These are phyloP conservation scores for Rostratula benghalensis DNA, from an alignment of 2,113 vertebrate genomes.

Conservation along the genomic window DNA sequence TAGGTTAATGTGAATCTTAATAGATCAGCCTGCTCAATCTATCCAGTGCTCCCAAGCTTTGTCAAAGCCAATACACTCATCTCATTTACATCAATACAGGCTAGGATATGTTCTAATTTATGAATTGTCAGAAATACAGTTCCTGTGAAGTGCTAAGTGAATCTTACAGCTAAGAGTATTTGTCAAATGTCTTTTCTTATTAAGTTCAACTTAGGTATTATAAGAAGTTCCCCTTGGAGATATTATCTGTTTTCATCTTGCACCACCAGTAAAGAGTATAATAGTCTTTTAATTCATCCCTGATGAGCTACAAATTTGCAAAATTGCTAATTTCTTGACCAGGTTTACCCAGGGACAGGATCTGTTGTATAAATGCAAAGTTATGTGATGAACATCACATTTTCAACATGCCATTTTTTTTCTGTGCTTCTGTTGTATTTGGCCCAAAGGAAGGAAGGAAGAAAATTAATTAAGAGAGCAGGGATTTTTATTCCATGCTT, in stretches of 20 bases:
- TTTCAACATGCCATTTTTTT: background rate
- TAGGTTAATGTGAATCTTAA: background rate
- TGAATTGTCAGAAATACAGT: background rate
- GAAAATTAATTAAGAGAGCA: background rate
- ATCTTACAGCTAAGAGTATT: background rate
- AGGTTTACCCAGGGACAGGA: background rate
- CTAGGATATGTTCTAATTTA: background rate
- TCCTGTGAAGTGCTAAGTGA: conserved; percentile 5
- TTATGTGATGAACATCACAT: background rate
- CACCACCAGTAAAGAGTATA: background rate
- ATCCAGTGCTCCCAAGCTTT: background rate
- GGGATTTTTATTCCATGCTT: background rate
- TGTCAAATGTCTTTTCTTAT: background rate
- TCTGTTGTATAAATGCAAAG: background rate
- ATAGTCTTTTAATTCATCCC: conserved; percentile 3
- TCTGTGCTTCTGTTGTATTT: background rate
- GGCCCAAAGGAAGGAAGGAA: background rate
- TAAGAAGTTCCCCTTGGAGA: background rate
- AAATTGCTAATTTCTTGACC: background rate
- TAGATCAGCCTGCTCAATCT: background rate
- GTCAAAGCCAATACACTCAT: background rate
- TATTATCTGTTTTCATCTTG: background rate
- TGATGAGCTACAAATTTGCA: background rate
- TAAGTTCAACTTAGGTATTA: background rate
- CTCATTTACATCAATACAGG: background rate